Percentiles rank a stretch among this genome's conserved stretches.
Conservation (phyloP, 2,113 vertebrate species). For the Paramisgurnus dabryanus region DNA sequence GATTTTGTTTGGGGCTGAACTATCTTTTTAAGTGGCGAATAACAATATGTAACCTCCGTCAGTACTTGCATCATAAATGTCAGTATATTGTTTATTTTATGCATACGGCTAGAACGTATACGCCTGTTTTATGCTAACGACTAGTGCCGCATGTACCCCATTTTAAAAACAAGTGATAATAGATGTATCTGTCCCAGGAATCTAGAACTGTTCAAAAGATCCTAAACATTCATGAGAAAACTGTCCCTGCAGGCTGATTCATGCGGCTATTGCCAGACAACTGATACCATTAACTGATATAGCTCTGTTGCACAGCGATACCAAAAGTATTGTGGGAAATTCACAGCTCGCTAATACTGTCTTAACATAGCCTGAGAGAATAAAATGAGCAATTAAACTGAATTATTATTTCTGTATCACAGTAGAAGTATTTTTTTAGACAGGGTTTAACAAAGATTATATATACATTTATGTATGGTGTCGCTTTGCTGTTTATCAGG, state of each 20-base stretch:
- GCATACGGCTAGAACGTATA: no score
- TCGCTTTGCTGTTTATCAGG: neutral
- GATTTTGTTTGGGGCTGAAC: no score
- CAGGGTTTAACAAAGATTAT: neutral
- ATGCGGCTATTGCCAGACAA: slow-evolving; percentile 2
- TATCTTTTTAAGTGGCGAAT: no score
- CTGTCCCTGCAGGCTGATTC: slow-evolving; percentile 26
- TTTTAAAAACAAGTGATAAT: neutral
- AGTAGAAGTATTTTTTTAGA: neutral
- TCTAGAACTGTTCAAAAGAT: slow-evolving; percentile 18
- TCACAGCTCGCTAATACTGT: neutral
- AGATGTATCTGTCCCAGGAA: neutral
- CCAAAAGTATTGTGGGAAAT: slow-evolving; percentile 10
- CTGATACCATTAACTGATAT: slow-evolving; percentile 25
- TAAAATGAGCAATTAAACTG: neutral
- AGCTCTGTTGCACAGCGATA: neutral
- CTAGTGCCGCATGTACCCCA: neutral
- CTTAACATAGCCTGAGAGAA: neutral
- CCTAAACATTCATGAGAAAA: neutral
- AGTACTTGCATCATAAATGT: no score
- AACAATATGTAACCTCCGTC: no score
- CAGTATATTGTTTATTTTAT: no score
- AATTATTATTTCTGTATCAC: neutral
- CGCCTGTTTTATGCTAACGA: no score
- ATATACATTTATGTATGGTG: neutral